Conservation (phyloP, 2,797 vertebrate species). For the Centroberyx gerrardi region DNA sequence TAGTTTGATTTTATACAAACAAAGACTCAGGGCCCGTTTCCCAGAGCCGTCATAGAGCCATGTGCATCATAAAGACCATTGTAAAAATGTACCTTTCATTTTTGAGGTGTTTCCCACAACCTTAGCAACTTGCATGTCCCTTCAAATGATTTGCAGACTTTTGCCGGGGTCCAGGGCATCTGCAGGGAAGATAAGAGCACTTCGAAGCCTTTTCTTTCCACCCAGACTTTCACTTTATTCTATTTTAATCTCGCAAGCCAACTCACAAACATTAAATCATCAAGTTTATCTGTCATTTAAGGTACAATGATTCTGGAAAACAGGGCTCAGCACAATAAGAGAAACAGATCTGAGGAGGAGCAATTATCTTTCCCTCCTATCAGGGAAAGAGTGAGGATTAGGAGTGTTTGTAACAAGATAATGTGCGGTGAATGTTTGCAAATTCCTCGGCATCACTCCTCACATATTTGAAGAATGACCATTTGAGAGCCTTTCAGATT, state of each 20-base stretch:
- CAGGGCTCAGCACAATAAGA: slow-evolving; percentile 43
- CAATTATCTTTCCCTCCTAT: slow-evolving; percentile 64
- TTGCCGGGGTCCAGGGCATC: slow-evolving; percentile 17
- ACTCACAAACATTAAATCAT: slow-evolving; percentile 53
- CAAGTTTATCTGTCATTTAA: slow-evolving; percentile 45
- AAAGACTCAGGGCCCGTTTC: slow-evolving; percentile 65
- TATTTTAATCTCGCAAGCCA: slow-evolving; percentile 37
- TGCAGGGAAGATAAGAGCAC: slow-evolving; percentile 12
- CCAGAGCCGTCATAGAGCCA: slow-evolving; percentile 42
- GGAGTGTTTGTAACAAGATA: slow-evolving; percentile 73
- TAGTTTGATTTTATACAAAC: slow-evolving; percentile 79
- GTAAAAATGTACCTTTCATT: slow-evolving; percentile 59
- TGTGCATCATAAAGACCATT: slow-evolving; percentile 31
- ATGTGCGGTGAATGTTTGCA: slow-evolving; percentile 76
- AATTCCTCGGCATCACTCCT: slow-evolving; percentile 69
- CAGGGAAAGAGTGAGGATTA: slow-evolving; percentile 66
- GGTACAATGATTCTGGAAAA: slow-evolving; percentile 37
- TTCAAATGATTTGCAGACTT: slow-evolving; percentile 48
- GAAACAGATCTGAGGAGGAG: slow-evolving; percentile 52
- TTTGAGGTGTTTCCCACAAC: slow-evolving; percentile 53
- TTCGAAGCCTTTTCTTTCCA: slow-evolving; percentile 20
- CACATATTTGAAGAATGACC: slow-evolving; percentile 63
- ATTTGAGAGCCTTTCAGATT: slow-evolving; percentile 35
- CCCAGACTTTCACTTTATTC: slow-evolving; percentile 33
- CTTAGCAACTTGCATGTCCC: slow-evolving; percentile 29